Conservation (phyloP, 2,113 vertebrate species). For the Ceyx melanurus region DNA sequence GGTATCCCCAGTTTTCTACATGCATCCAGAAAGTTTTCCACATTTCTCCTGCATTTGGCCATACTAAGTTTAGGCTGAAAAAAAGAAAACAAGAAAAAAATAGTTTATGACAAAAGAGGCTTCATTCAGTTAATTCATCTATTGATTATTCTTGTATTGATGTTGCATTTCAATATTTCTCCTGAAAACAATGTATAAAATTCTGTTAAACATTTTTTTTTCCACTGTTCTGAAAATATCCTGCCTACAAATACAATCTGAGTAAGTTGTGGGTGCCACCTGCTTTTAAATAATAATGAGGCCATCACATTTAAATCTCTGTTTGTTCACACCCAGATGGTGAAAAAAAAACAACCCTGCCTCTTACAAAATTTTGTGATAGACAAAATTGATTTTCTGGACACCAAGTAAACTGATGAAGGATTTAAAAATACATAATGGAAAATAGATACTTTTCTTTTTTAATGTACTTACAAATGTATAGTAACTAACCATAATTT, state of each 20-base stretch:
- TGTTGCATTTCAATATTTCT: neutral
- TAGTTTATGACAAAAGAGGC: neutral
- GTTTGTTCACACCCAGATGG: neutral
- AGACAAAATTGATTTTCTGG: neutral
- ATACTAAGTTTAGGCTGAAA: slow-evolving; percentile 95
- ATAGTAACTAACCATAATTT: neutral
- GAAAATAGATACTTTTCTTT: neutral
- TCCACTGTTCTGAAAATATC: neutral
- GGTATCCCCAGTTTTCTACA: slow-evolving; percentile 93
- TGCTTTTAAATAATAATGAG: neutral
- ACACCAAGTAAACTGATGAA: neutral
- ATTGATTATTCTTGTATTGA: neutral
- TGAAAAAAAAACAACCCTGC: neutral
- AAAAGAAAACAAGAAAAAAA: slow-evolving; percentile 9
- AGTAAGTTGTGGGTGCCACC: neutral
- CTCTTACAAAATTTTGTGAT: neutral
- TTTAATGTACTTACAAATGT: neutral
- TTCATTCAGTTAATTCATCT: neutral
- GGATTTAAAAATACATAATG: neutral
- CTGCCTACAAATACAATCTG: neutral
- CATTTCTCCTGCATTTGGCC: slow-evolving; percentile 97
- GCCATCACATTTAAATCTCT: neutral
- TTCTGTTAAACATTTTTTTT: neutral
- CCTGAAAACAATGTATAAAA: neutral
- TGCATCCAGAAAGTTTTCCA: slow-evolving; percentile 96